Evolutionary conservation across 2,113 vertebrate species (phyloP).

Genomic region (Elephas maximus): DNA sequence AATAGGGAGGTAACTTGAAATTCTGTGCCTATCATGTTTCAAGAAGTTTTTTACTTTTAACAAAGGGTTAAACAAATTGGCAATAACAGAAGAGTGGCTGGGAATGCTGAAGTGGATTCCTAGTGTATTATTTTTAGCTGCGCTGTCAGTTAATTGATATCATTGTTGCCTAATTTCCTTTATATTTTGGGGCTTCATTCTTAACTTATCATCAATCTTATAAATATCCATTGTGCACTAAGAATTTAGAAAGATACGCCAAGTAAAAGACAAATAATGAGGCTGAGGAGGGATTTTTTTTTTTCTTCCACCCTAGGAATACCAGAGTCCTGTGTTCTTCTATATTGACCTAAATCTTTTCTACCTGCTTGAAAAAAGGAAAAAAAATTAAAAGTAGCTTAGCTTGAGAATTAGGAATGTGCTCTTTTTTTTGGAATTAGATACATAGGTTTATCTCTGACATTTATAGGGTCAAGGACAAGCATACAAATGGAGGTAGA

Average conservation of each 20-base stretch:
- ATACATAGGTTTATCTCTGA: accelerated
- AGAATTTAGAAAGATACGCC: neutral
- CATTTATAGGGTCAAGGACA: neutral
- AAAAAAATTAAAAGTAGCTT: neutral
- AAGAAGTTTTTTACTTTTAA: neutral
- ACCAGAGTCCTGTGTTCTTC: neutral
- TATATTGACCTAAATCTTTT: neutral
- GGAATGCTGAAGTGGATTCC: neutral
- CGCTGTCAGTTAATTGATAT: neutral
- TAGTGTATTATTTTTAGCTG: neutral
- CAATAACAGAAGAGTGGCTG: neutral
- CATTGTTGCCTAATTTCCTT: neutral
- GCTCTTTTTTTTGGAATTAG: neutral
- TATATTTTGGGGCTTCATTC: neutral
- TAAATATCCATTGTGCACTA: neutral
- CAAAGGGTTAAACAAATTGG: neutral
- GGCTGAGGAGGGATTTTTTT: neutral
- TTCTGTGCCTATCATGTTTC: neutral
- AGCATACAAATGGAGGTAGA: neutral
- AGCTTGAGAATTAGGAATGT: neutral
- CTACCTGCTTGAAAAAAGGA: neutral
- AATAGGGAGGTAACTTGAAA: neutral
- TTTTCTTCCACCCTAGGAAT: neutral
- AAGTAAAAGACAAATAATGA: neutral
- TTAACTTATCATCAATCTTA: neutral